Percentiles rank a stretch among this genome's conserved stretches.
phyloP scores from a whole-genome alignment of 2,888 invertebrate species.

The Elmis aenea region DNA sequence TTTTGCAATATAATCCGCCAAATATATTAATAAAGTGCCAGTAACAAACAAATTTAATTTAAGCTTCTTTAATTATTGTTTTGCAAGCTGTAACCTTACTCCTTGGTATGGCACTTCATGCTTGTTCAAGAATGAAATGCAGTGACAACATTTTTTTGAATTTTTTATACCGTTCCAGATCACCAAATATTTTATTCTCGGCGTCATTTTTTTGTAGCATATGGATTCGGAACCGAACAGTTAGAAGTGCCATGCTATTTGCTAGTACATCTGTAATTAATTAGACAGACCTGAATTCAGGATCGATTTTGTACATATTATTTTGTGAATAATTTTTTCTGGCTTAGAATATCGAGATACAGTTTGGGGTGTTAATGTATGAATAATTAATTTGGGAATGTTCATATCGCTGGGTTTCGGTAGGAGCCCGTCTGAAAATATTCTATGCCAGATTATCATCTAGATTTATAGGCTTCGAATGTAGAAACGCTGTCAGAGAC shows the following conservation, averaged over 20 bases:
- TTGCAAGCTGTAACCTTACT: too few species aligned
- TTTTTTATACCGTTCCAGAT: conserved; percentile 18
- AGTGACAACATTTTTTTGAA: too few species aligned
- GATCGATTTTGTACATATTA: conserved; percentile 33
- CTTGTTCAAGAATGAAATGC: conserved; percentile 26
- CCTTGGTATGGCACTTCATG: conserved; percentile 49
- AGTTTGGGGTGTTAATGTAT: too few species aligned
- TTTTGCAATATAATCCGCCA: too few species aligned
- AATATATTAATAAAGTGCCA: too few species aligned
- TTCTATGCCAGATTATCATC: too few species aligned
- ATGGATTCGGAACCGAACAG: conserved; percentile 45
- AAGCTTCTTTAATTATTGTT: too few species aligned
- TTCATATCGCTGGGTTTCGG: too few species aligned
- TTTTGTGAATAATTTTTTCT: conserved; percentile 9
- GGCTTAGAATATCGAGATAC: conserved; percentile 14
- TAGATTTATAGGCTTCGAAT: conserved; percentile 13
- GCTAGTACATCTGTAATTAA: conserved; percentile 20
- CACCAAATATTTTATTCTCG: conserved; percentile 9
- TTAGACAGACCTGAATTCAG: conserved; percentile 28
- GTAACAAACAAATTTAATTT: too few species aligned
- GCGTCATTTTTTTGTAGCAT: conserved; percentile 11
- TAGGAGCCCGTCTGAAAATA: too few species aligned
- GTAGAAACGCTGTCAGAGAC: conserved; percentile 20
- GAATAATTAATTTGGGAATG: too few species aligned
- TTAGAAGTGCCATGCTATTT: conserved; percentile 46